Percentiles rank a stretch among this genome's conserved stretches.
These are phyloP conservation scores for Cyanoramphus novaezelandiae DNA, from an alignment of 2,113 vertebrate genomes.

Conservation along the genomic window DNA sequence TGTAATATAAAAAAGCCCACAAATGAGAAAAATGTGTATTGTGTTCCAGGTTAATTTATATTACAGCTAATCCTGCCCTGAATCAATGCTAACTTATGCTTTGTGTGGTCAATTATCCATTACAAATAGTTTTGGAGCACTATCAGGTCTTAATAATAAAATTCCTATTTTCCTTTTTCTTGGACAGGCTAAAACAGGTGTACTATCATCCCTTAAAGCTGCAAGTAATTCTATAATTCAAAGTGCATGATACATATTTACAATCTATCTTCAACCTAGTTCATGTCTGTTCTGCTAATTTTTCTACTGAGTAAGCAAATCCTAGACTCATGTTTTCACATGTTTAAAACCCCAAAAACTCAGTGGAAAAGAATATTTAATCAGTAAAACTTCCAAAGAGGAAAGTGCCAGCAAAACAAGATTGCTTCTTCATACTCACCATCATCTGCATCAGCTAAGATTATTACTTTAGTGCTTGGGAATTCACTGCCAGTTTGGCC, in stretches of 20 bases:
- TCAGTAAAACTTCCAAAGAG: neutral
- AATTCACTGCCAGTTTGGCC: constrained; percentile 78
- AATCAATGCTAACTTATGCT: neutral
- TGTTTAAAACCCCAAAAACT: neutral
- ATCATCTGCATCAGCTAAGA: constrained; percentile 82
- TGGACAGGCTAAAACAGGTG: neutral
- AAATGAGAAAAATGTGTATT: neutral
- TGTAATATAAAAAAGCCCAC: neutral
- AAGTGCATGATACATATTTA: neutral
- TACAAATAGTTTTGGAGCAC: neutral
- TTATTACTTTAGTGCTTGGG: constrained; percentile 76
- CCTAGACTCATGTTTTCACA: neutral
- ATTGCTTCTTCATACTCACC: constrained; percentile 72
- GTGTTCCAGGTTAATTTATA: neutral
- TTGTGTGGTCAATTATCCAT: neutral
- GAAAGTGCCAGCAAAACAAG: neutral
- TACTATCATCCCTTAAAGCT: neutral
- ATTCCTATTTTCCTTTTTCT: neutral
- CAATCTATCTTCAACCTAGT: neutral
- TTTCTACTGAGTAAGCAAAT: neutral
- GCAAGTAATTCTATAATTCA: neutral
- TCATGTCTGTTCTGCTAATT: neutral
- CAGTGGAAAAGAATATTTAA: neutral
- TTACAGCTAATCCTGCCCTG: neutral
- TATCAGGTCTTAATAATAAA: neutral